phyloP scores from a whole-genome alignment of 2,113 vertebrate species.

The Naja naja region DNA sequence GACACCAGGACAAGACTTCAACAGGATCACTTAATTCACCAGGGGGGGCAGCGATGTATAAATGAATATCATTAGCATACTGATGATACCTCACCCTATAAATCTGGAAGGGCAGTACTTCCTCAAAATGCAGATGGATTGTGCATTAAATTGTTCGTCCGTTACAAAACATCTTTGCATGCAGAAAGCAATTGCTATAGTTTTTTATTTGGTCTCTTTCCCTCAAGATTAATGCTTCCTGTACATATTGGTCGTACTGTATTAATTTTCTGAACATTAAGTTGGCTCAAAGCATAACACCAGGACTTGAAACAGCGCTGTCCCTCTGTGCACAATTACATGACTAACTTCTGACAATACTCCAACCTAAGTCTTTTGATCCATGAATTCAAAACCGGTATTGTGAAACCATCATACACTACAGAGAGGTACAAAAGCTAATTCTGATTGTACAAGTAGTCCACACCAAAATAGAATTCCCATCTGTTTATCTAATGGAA shows the following conservation, averaged over 20 bases:
- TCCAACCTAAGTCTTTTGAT: not conserved
- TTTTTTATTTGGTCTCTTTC: not conserved
- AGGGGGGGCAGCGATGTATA: not conserved
- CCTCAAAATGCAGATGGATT: not conserved
- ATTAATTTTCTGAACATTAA: not conserved
- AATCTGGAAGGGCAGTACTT: not conserved
- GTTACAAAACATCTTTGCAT: not conserved
- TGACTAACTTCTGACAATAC: not conserved
- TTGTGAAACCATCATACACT: not conserved
- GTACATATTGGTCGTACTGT: not conserved
- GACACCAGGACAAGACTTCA: not conserved
- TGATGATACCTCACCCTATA: not conserved
- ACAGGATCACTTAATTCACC: not conserved
- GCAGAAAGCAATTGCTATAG: not conserved
- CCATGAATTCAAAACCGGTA: not conserved
- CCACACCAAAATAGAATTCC: conserved; percentile 4
- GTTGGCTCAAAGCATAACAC: not conserved
- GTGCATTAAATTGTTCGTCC: not conserved
- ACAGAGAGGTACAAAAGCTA: not conserved
- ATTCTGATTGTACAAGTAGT: not conserved
- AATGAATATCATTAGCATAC: not conserved
- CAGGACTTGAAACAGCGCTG: not conserved
- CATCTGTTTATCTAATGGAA: not conserved
- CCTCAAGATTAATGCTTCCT: not conserved
- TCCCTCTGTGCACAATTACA: not conserved